Conservation (phyloP, 1,140 invertebrate species). For the Rhyacophila brunnea region DNA sequence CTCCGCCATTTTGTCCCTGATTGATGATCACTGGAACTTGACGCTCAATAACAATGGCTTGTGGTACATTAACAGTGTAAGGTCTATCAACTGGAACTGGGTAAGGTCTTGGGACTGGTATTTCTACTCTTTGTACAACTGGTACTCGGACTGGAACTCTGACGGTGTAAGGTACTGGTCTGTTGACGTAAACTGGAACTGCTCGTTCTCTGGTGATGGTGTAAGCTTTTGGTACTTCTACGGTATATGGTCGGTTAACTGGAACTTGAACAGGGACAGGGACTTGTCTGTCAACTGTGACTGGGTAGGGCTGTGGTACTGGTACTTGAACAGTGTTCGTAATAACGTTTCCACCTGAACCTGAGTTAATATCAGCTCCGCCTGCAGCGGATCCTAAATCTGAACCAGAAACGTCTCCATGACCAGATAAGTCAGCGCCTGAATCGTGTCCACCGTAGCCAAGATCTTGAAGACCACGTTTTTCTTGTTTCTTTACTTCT, state of each 20-base stretch:
- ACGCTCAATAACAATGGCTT: constrained; percentile 51
- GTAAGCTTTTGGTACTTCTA: constrained; percentile 54
- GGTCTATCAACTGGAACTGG: constrained; percentile 42
- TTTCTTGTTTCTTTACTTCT: constrained; percentile 28
- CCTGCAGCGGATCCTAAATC: constrained; percentile 24
- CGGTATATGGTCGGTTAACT: constrained; percentile 56
- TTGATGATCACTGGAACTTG: constrained; percentile 48
- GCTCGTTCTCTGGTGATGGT: constrained; percentile 52
- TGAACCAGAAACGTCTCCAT: constrained; percentile 20
- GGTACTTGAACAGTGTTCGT: constrained; percentile 40
- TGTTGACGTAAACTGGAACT: constrained; percentile 49
- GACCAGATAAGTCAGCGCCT: constrained; percentile 20
- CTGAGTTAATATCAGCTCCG: constrained; percentile 11
- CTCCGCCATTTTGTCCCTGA: constrained; percentile 33
- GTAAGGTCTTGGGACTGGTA: constrained; percentile 40
- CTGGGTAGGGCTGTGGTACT: constrained; percentile 44
- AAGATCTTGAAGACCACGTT: constrained; percentile 29
- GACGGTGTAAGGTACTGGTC: constrained; percentile 52
- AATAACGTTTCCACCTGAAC: constrained; percentile 30
- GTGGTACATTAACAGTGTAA: constrained; percentile 45
- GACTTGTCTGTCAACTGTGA: constrained; percentile 41
- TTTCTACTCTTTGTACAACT: constrained; percentile 36
- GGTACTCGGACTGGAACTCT: constrained; percentile 57
- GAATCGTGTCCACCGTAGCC: constrained; percentile 26
- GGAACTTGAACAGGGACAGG: constrained; percentile 40